Base-by-base conservation (phyloP, 2,797 vertebrate genomes). In the Scleropages formosus region DNA sequence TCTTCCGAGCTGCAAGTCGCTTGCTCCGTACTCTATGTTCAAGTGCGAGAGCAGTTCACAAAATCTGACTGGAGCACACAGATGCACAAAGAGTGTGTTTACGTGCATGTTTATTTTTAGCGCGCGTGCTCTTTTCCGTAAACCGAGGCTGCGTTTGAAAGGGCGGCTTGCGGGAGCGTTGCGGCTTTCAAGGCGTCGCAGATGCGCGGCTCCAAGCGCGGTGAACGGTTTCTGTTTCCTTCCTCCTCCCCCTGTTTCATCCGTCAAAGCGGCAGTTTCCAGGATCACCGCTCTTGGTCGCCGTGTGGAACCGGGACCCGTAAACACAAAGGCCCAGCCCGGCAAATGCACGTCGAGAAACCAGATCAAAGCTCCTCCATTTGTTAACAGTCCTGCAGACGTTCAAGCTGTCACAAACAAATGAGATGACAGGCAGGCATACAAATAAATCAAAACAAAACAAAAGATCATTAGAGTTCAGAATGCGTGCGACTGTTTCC, bases 181-280 rank as follows among this genome's bases (percentile, higher is more conserved):
- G 82, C 85, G 83, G 88, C 82, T 82, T 85, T 85, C 78, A 84
- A 87, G 85, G 82, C 13, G 74, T 83, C 75, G 78, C 24, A 18
- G n/a, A 77, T 82, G 79, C 80, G 83, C 16, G 84, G 80, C 83
- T 84, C 83, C 85, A 78, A 75, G 56, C 11, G 78, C 84, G 80
- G 87, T 83, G 84, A 82, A 86, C 83, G 82, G 79, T 78, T 81
- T 78, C 31, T 39, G 31, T 6, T 39, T 39, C 31, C 73, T 79
- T 60, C 27, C 70, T 80, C 75, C 49, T 31, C 71, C 77, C 86
- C 80, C 78, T 77, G 80, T 73, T 74, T 74, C 72, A 77, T 79
- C 81, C 65, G 61, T 82, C 80, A 65, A 78, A 80, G 20, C 78
- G 58, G 82, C 82, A 79, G 80, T 82, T 80, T 78, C 61, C 73